Evolutionary conservation across 2,113 vertebrate genomes (phyloP).

Genomic region (Motacilla tschutschensis): DNA sequence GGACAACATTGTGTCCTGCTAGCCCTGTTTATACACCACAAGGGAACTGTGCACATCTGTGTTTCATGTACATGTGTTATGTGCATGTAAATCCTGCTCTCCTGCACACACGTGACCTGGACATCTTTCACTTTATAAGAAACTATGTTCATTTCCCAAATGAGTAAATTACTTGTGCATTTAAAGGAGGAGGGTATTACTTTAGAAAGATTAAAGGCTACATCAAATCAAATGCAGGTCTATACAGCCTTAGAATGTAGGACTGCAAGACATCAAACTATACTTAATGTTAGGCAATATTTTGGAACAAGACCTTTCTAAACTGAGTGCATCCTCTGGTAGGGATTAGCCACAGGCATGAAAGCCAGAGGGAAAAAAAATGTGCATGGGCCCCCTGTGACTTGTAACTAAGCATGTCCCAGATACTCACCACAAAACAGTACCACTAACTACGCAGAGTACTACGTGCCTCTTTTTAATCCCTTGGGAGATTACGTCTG

Average conservation of each 20-base stretch:
- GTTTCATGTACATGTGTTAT: background rate
- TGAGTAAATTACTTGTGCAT: background rate
- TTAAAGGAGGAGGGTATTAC: background rate
- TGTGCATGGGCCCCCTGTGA: background rate
- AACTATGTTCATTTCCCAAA: background rate
- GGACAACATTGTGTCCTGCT: background rate
- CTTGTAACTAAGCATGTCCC: background rate
- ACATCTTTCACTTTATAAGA: background rate
- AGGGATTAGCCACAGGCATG: conserved; percentile 8
- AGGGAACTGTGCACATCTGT: background rate
- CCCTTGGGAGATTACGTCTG: background rate
- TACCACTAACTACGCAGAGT: background rate
- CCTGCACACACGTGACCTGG: background rate
- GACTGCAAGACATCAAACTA: background rate
- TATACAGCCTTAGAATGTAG: background rate
- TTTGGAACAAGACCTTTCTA: background rate
- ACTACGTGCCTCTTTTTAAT: background rate
- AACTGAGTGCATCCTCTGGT: background rate
- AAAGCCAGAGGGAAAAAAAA: background rate
- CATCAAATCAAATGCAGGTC: background rate
- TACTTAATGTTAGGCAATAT: conserved; percentile 3
- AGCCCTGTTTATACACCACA: background rate
- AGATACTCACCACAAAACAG: background rate
- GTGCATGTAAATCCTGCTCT: fast-evolving
- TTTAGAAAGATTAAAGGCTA: background rate